Conservation (phyloP, 2,797 vertebrate genomes). For the Rhyacichthys aspro region DNA sequence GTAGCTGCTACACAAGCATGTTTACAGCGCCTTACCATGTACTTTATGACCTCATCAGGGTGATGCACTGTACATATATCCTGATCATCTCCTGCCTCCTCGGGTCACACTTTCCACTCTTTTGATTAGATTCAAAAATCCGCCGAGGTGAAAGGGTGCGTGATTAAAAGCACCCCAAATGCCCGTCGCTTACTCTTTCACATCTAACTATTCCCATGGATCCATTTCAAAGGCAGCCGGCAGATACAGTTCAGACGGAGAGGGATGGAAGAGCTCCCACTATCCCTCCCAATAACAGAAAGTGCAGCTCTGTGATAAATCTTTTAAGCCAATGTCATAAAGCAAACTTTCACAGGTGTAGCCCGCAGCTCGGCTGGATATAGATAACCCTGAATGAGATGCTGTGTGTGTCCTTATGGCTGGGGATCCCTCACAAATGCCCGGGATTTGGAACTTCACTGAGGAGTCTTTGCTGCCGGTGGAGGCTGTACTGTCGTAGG, state of each 20-base stretch:
- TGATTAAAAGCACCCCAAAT: slow-evolving; percentile 8
- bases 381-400: slow-evolving; percentile 49
- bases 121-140: slow-evolving; percentile 15
- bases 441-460: slow-evolving; percentile 28
- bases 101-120: slow-evolving; percentile 5
- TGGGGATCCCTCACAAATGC: slow-evolving; percentile 17
- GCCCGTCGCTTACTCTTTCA: slow-evolving; percentile 34
- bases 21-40: slow-evolving; percentile 5
- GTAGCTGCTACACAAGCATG: slow-evolving; percentile 12
- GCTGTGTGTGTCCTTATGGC: slow-evolving; percentile 9
- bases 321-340: slow-evolving; percentile 73
- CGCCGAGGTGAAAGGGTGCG: slow-evolving; percentile 3
- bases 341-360: slow-evolving; percentile 74
- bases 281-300: slow-evolving; percentile 45
- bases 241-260: slow-evolving; percentile 24
- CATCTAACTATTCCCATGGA: slow-evolving; percentile 54
- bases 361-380: slow-evolving; percentile 54
- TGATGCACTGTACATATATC: slow-evolving; percentile 28
- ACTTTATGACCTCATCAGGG: slow-evolving; percentile 48
- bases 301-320: slow-evolving; percentile 69
- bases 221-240: slow-evolving; percentile 65
- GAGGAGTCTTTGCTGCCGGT: slow-evolving; percentile 7
- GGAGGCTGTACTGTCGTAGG: slow-evolving; percentile 7
- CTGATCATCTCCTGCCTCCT: background rate
- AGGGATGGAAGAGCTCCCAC: slow-evolving; percentile 41